phyloP scores from a whole-genome alignment of 2,797 vertebrate species.

The Crypturellus tataupa region DNA sequence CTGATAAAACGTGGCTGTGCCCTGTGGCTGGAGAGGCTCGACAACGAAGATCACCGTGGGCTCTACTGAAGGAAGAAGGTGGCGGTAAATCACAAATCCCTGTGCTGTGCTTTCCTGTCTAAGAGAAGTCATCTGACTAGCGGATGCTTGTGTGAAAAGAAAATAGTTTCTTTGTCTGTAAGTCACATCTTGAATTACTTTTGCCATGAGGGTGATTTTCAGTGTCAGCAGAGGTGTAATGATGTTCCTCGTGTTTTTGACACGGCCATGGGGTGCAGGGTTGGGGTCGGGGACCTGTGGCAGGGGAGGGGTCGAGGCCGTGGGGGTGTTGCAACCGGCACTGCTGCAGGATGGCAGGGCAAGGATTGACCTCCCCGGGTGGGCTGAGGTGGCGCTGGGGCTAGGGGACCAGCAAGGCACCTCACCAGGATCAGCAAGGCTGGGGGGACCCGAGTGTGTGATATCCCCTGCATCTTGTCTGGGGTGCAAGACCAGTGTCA shows the following conservation, averaged over 20 bases:
- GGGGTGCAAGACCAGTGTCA: not conserved
- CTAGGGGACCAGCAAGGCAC: too few species aligned
- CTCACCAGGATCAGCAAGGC: too few species aligned
- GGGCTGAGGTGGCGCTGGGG: too few species aligned
- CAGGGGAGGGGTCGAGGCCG: too few species aligned
- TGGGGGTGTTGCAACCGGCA: not conserved
- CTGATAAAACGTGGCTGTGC: not conserved
- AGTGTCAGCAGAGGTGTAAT: not conserved
- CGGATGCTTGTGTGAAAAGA: not conserved
- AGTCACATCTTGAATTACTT: not conserved
- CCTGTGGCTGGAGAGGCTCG: not conserved
- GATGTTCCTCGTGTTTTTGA: not conserved
- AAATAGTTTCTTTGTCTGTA: not conserved
- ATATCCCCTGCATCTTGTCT: not conserved
- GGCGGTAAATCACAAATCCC: not conserved
- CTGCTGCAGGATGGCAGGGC: too few species aligned
- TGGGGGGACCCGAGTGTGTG: not conserved
- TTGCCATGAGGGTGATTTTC: not conserved
- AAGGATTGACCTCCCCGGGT: too few species aligned
- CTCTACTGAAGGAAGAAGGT: not conserved
- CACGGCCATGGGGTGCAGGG: too few species aligned
- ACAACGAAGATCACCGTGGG: constrained; percentile 1
- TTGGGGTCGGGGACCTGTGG: too few species aligned
- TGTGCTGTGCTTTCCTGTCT: not conserved
- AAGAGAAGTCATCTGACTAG: not conserved